These are phyloP conservation scores for Hycleus cichorii DNA, from an alignment of 1,140 invertebrate species.

Conservation along the genomic window DNA sequence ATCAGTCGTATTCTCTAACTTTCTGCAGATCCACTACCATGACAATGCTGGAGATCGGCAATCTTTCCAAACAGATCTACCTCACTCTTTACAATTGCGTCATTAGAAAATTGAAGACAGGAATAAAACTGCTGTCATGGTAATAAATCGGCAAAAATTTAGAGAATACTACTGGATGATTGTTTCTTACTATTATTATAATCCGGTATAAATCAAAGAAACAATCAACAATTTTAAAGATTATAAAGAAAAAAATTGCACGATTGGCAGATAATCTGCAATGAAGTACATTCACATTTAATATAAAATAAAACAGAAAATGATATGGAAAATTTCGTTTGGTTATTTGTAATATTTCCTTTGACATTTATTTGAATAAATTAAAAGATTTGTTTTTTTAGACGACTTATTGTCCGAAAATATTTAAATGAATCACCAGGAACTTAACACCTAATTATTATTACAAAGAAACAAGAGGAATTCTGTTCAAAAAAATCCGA, in stretches of 20 bases:
- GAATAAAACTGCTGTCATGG: too few relatives aligned
- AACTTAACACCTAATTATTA: slow-evolving; percentile 14
- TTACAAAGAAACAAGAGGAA: slow-evolving; percentile 3
- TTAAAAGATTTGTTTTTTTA: background rate
- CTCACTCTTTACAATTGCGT: too few relatives aligned
- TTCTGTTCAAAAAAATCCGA: too few relatives aligned
- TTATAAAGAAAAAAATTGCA: slow-evolving; percentile 24
- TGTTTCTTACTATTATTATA: slow-evolving; percentile 11
- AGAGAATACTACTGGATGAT: background rate
- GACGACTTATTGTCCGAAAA: slow-evolving; percentile 12
- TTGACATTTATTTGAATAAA: background rate
- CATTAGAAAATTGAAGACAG: too few relatives aligned
- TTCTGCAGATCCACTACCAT: too few relatives aligned
- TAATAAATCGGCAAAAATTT: too few relatives aligned
- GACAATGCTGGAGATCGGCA: too few relatives aligned
- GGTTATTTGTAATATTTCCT: background rate
- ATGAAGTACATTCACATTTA: slow-evolving; percentile 13
- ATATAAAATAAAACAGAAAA: slow-evolving; percentile 8
- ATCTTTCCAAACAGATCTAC: too few relatives aligned
- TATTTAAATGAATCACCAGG: slow-evolving; percentile 15
- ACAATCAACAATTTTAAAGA: slow-evolving; percentile 26
- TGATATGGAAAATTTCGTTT: slow-evolving; percentile 15
- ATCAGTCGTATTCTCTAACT: too few relatives aligned
- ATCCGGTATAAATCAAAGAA: slow-evolving; percentile 19
- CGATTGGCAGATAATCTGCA: slow-evolving; percentile 30